phyloP scores from a whole-genome alignment of 2,888 invertebrate genomes.

The Masnerella sp. region DNA sequence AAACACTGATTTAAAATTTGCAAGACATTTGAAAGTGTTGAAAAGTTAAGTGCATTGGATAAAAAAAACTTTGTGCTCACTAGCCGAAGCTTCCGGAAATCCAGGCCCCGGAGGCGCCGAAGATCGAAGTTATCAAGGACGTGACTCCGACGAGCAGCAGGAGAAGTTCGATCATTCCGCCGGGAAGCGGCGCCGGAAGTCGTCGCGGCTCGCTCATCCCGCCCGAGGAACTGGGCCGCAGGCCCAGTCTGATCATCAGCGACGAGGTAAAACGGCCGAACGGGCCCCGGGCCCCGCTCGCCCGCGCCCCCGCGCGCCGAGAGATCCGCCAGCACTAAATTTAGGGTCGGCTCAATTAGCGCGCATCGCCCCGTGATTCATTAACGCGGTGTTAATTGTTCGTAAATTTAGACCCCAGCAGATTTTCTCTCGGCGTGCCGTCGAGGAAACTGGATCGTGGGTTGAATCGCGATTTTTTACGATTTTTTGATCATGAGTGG shows the following conservation, averaged over 20 bases:
- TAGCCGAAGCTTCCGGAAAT: conserved; percentile 74
- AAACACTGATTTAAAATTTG: too few species aligned
- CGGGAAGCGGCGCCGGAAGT: conserved; percentile 82
- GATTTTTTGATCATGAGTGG: background rate
- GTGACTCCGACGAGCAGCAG: conserved; percentile 85
- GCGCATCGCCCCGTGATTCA: conserved; percentile 27
- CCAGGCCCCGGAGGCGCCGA: conserved; percentile 86
- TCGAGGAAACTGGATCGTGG: conserved; percentile 32
- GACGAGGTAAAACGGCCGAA: conserved; percentile 88
- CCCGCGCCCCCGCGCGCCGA: conserved; percentile 19
- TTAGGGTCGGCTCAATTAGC: conserved; percentile 49
- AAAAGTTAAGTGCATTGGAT: too few species aligned
- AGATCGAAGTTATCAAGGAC: conserved; percentile 92
- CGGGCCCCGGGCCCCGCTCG: background rate
- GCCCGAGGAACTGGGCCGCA: conserved; percentile 90
- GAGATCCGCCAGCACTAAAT: conserved; percentile 35
- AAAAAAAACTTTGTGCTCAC: too few species aligned
- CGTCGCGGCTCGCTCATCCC: conserved; percentile 93
- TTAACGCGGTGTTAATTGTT: conserved; percentile 42
- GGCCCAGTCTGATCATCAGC: conserved; percentile 94
- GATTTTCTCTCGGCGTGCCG: conserved; percentile 35
- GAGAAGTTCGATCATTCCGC: conserved; percentile 85
- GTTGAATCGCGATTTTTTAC: background rate
- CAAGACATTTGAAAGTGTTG: too few species aligned
- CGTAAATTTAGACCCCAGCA: conserved; percentile 48